Evolutionary conservation across 2,113 vertebrate genomes (phyloP).

Genomic region (Myocastor coypus): DNA sequence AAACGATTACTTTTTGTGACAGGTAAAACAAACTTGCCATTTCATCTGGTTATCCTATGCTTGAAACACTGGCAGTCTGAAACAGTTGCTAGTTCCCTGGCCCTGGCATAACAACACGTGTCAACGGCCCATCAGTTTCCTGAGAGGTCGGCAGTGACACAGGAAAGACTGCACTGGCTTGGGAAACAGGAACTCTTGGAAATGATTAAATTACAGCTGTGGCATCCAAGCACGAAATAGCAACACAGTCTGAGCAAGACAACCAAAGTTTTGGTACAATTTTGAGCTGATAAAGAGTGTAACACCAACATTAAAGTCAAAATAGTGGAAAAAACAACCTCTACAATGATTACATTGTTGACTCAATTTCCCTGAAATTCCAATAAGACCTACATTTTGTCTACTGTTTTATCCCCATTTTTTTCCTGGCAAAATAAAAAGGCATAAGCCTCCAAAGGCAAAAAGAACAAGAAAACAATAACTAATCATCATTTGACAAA

Average conservation of each 20-base stretch:
- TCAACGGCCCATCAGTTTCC: background rate
- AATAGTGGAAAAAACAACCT: background rate
- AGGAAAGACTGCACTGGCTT: conserved; percentile 33
- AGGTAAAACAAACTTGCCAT: conserved; percentile 1
- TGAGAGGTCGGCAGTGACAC: conserved; percentile 17
- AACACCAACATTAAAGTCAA: conserved; percentile 14
- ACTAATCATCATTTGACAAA: background rate
- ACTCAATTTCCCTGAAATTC: conserved; percentile 32
- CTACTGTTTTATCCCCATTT: conserved; percentile 37
- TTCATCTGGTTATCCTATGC: background rate
- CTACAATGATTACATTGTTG: background rate
- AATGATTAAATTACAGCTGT: conserved; percentile 54
- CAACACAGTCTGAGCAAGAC: conserved; percentile 55
- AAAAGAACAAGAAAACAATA: background rate
- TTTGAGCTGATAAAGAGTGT: conserved; percentile 45
- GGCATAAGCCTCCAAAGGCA: background rate
- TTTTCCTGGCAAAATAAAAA: background rate
- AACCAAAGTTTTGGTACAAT: conserved; percentile 40
- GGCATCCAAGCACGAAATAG: conserved; percentile 71
- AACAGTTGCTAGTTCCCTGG: background rate
- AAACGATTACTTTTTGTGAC: conserved; percentile 2
- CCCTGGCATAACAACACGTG: background rate
- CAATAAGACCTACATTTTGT: background rate
- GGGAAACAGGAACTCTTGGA: conserved; percentile 66
- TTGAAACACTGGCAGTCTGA: conserved; percentile 3